A percentile compares a stretch with the other conserved stretches of the same genome.
Conservation (phyloP, 2,113 vertebrate species). For the Pagrus major region DNA sequence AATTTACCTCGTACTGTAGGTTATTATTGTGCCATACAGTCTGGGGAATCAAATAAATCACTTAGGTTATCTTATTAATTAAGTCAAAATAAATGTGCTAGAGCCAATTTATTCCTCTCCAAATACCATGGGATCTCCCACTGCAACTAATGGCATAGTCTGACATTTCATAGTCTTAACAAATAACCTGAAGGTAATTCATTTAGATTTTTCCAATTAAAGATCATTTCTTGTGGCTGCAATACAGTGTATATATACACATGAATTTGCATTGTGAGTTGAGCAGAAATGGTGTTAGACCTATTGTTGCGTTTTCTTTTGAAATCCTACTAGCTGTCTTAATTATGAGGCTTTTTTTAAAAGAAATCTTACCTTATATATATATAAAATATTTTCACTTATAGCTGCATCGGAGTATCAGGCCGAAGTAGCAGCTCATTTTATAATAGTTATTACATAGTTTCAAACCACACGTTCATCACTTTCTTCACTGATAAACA, state of each 20-base stretch:
- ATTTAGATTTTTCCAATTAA: constrained; percentile 81
- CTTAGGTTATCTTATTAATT: constrained; percentile 87
- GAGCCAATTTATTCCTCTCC: constrained; percentile 82
- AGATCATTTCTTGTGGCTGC: constrained; percentile 57
- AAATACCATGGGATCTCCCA: constrained; percentile 80
- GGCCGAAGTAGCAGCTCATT: background rate
- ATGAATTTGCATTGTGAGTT: constrained; percentile 39
- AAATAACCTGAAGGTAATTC: constrained; percentile 78
- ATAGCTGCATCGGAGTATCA: constrained; percentile 15
- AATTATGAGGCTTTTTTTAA: constrained; percentile 26
- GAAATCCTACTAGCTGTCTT: constrained; percentile 10
- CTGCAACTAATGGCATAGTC: constrained; percentile 77
- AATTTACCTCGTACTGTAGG: constrained; percentile 76
- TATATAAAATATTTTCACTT: background rate
- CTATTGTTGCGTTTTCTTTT: constrained; percentile 34
- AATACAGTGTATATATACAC: constrained; percentile 23
- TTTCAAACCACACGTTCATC: background rate
- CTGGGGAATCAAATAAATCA: constrained; percentile 85
- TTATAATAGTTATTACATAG: background rate
- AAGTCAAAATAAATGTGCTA: constrained; percentile 84
- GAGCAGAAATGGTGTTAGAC: constrained; percentile 18
- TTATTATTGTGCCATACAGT: constrained; percentile 82
- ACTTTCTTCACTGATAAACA: constrained; percentile 33
- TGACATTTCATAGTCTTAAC: constrained; percentile 81
- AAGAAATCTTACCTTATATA: background rate